phyloP scores from a whole-genome alignment of 2,797 vertebrate genomes.

The Gouania willdenowi region DNA sequence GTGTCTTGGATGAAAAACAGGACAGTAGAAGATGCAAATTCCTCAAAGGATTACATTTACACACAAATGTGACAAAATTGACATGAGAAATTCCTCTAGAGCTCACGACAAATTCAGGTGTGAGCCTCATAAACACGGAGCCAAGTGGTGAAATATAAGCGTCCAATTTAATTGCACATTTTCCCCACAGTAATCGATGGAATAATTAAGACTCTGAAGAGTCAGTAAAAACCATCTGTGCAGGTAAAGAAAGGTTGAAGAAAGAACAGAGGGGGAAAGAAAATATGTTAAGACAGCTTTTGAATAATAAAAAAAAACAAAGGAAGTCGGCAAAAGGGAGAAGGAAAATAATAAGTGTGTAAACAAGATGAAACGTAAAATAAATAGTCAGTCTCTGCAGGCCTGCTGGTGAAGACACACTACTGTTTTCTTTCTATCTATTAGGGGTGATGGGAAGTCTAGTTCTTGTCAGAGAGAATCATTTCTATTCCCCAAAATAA shows the following conservation, averaged over 20 bases:
- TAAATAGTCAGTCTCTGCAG: too few relatives aligned
- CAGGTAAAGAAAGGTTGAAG: slow-evolving; percentile 55
- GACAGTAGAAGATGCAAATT: slow-evolving; percentile 44
- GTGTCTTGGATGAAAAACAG: too few relatives aligned
- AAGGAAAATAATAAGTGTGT: too few relatives aligned
- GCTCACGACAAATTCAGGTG: slow-evolving; percentile 57
- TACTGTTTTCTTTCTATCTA: too few relatives aligned
- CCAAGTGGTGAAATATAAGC: slow-evolving; percentile 41
- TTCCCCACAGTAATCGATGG: slow-evolving; percentile 74
- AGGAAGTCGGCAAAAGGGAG: slow-evolving; percentile 1
- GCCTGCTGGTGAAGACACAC: too few relatives aligned
- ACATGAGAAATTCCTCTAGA: slow-evolving; percentile 29
- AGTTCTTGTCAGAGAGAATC: too few relatives aligned
- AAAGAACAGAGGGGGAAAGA: too few relatives aligned
- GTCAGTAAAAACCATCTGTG: slow-evolving; percentile 73
- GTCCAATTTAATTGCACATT: slow-evolving; percentile 73
- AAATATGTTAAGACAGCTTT: too few relatives aligned
- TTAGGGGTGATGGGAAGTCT: too few relatives aligned
- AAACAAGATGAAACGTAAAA: too few relatives aligned
- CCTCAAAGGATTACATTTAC: slow-evolving; percentile 35
- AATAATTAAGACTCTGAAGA: slow-evolving; percentile 81
- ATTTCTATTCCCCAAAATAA: too few relatives aligned
- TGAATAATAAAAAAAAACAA: slow-evolving; percentile 30
- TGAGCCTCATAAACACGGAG: slow-evolving; percentile 68
- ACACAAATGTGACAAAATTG: slow-evolving; percentile 33